Evolutionary conservation across 37 sponge, comb jelly and placozoan genomes (phyloP), one percentile per base, ranked within the genome.

Genomic region (Beroe ovata): DNA sequence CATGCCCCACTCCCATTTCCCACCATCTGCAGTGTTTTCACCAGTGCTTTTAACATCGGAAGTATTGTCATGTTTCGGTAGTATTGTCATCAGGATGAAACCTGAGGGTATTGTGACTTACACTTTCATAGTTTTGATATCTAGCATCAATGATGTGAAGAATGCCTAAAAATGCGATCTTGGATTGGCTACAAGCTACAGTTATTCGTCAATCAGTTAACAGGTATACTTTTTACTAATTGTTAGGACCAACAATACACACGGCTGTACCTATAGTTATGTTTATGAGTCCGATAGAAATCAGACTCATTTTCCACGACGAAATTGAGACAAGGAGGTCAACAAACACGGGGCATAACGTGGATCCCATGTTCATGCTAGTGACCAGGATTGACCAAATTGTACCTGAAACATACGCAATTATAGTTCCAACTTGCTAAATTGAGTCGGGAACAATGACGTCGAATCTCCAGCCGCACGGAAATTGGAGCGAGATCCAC

Each of bases 341-440:
- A 16, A 36, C 47, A 6, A 77, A 25, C n/a, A 40, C 3, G 54
- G 84, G 84, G 23, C 28, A 39, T 26, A 77, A 11, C 1, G 84
- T 77, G 11, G 84, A 38, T 22, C 84, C 84, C 8, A 36, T 26
- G 47, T 77, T 77, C 84, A 77, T 77, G 54, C 84, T 77, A 14
- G 36, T 41, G 1, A 54, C 20, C n/a, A 39, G 1, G 38, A 77
- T 6, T 1, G 84, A 77, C 84, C 84, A 77, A 3, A 77, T 42
- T 25, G 16, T 77, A 4, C 84, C 84, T 77, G 33, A 66, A 33
- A 16, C n/a, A n/a, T n/a, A n/a, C n/a, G n/a, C n/a, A n/a, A n/a
- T n/a, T n/a, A n/a, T n/a, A n/a, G n/a, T n/a, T n/a, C n/a, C n/a
- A n/a, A n/a, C n/a, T n/a, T n/a, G n/a, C n/a, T n/a, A n/a, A n/a